Conservation (phyloP, 2,888 invertebrate genomes). For the Nemotelus pantherinus region DNA sequence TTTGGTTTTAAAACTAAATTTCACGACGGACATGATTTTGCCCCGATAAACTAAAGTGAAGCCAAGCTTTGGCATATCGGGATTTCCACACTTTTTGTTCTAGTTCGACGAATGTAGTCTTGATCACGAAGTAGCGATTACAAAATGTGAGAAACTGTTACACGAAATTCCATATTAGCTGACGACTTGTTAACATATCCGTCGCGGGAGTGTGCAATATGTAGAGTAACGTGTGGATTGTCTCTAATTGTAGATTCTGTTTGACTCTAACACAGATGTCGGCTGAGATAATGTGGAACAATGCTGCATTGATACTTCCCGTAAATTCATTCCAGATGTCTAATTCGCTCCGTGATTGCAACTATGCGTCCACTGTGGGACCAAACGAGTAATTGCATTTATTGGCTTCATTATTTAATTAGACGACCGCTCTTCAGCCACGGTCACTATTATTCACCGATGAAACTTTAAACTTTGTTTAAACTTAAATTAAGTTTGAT, state of each 20-base stretch:
- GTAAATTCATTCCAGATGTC: no score
- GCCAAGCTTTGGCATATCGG: constrained; percentile 41
- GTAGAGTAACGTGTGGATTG: constrained; percentile 2
- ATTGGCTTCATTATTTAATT: no score
- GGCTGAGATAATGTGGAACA: background rate
- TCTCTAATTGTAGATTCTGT: constrained; percentile 14
- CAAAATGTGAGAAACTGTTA: constrained; percentile 44
- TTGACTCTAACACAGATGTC: background rate
- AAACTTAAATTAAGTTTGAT: background rate
- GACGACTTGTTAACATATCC: constrained; percentile 43
- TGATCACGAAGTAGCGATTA: constrained; percentile 43
- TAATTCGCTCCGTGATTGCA: no score
- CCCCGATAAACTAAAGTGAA: constrained; percentile 50
- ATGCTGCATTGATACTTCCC: background rate
- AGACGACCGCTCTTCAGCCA: no score
- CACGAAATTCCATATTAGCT: constrained; percentile 44
- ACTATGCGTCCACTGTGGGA: no score
- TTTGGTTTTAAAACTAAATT: constrained; percentile 46
- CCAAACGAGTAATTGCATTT: no score
- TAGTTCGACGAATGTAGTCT: constrained; percentile 18
- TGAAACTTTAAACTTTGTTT: background rate
- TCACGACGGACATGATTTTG: constrained; percentile 51
- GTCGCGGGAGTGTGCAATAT: constrained; percentile 11
- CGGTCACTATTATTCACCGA: background rate
- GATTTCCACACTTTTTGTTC: constrained; percentile 33